Percentiles rank a stretch among this genome's conserved stretches.
Conservation (phyloP, 2,113 vertebrate genomes). For the Nycticebus coucang region DNA sequence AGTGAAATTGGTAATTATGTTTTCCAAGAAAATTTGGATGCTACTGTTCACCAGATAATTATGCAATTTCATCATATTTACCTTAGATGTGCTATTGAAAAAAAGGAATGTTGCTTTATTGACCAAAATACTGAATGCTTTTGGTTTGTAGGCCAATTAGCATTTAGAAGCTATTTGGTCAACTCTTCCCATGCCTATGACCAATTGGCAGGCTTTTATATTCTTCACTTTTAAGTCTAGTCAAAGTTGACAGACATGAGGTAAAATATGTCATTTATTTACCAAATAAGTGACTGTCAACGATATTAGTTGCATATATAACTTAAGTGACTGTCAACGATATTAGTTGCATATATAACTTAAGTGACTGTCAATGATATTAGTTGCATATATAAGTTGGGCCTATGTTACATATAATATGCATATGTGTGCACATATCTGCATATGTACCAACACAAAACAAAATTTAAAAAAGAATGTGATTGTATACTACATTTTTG, state of each 20-base stretch:
- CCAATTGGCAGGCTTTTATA: neutral
- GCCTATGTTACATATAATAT: neutral
- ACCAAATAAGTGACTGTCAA: neutral
- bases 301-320: neutral
- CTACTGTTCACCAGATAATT: neutral
- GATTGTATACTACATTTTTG: constrained; percentile 38
- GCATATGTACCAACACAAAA: neutral
- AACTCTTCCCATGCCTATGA: neutral
- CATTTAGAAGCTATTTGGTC: neutral
- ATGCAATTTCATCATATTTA: neutral
- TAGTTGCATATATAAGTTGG: neutral
- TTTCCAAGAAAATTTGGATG: constrained; percentile 15
- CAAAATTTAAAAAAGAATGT: neutral
- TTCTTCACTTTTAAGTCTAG: constrained; percentile 22
- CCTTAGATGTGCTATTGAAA: neutral
- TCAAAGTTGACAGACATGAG: neutral
- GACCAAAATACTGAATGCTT: neutral
- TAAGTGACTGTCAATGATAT: neutral
- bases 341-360: neutral
- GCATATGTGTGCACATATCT: neutral
- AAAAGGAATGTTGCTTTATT: neutral
- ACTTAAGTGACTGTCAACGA: neutral
- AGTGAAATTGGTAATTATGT: neutral
- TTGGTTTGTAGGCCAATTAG: neutral
- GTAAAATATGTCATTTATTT: neutral